Percentiles rank a stretch among this genome's conserved stretches.
Evolutionary conservation across 1,140 invertebrate genomes (phyloP).

Genomic region (Radopholus similis): DNA sequence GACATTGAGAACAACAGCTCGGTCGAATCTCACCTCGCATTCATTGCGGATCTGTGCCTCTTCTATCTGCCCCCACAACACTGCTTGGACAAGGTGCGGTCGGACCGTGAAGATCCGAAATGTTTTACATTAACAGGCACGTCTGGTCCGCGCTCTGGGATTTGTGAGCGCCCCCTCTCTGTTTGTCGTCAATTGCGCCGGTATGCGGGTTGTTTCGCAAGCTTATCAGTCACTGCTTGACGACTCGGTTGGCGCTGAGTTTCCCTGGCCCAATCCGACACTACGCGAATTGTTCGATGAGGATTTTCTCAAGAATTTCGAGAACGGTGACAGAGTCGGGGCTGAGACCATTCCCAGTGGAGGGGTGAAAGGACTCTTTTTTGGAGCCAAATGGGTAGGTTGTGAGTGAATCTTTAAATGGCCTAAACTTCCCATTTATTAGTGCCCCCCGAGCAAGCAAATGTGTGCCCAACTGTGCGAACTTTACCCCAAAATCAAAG

Average conservation of each 20-base stretch:
- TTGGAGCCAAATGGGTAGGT: conserved; percentile 36
- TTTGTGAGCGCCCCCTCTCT: conserved; percentile 20
- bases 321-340: not conserved
- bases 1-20: conserved; percentile 3
- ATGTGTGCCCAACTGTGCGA: conserved; percentile 17
- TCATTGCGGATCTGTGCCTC: conserved; percentile 2
- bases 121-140: conserved; percentile 11
- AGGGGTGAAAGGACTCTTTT: conserved; percentile 32
- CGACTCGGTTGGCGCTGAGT: conserved; percentile 6
- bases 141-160: conserved; percentile 19
- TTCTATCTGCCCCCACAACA: conserved; percentile 11
- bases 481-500: conserved; percentile 30
- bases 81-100: conserved; percentile 19
- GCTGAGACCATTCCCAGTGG: conserved; percentile 4
- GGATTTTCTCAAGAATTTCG: conserved; percentile 13
- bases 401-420: not conserved
- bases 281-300: conserved; percentile 9
- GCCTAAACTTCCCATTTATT: not conserved
- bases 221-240: conserved; percentile 1
- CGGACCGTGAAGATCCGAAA: not conserved
- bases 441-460: conserved; percentile 33
- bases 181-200: conserved; percentile 17
- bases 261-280: conserved; percentile 26
- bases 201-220: conserved; percentile 17
- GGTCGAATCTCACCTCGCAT: not conserved